Evolutionary conservation across 2,113 vertebrate genomes (phyloP).

Genomic region (Phrynocephalus versicolor): DNA sequence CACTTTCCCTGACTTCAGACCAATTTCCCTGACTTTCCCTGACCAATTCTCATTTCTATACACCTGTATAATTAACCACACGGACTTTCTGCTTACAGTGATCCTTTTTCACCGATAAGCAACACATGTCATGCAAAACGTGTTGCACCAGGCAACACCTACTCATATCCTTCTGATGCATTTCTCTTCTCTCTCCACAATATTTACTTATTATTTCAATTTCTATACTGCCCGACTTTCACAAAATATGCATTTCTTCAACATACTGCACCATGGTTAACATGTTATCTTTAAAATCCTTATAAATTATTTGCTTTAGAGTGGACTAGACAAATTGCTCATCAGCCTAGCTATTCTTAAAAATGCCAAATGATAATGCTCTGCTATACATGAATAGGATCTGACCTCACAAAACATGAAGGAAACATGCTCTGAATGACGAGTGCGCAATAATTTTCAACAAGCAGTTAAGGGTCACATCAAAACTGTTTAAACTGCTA

Average conservation of each 20-base stretch:
- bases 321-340: background rate
- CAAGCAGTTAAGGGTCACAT: background rate
- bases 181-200: too few relatives aligned
- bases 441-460: background rate
- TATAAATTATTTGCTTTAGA: background rate
- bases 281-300: background rate
- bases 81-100: background rate
- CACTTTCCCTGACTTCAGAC: too few relatives aligned
- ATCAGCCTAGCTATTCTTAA: background rate
- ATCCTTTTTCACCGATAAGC: background rate
- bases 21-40: too few relatives aligned
- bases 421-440: background rate
- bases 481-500: background rate
- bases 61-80: background rate
- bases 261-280: background rate
- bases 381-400: background rate
- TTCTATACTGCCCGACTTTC: too few relatives aligned
- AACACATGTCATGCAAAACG: background rate
- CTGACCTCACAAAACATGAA: background rate
- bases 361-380: background rate
- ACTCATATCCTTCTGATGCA: too few relatives aligned
- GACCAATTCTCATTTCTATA: too few relatives aligned
- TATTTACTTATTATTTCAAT: too few relatives aligned
- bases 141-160: background rate
- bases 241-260: background rate